Evolutionary conservation across 2,888 invertebrate genomes (phyloP), one percentile per base, ranked within the genome.

Genomic region (Ennomos fuscantarius): DNA sequence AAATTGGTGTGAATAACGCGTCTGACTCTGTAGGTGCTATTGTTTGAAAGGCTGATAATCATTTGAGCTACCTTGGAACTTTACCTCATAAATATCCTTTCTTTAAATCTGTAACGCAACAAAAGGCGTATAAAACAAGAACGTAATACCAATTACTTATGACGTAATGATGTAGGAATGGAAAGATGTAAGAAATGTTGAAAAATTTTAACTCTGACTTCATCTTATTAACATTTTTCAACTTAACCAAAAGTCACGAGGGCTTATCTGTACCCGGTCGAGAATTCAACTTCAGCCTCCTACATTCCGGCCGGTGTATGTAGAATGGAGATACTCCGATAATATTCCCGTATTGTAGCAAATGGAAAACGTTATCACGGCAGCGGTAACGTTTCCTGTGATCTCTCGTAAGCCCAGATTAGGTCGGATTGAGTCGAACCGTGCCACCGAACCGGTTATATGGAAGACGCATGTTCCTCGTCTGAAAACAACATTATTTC

Each of bases 371-470:
- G 78, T 79, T 82, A 82, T 82, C 80, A 78, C 76, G 75, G 77
- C 76, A 73, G 70, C 74, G 78, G 82, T 82, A 81, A 80, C 82
- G 82, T 81, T 83, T 83, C 76, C 74, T 78, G 76, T 80, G 86
- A 87, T 84, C 84, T 84, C 78, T 69, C 72, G 76, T 87, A 88
- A 87, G 84, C 87, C 74, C 75, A 84, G 88, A 86, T 88, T 87
- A 86, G 84, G 84, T 74, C 78, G 84, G 87, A 81, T 86, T 79
- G 75, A 72, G 77, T 66, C 69, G 73, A 73, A 71, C 73, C 77
- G 74, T 73, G 73, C 74, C 71, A 73, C 67, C 73, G 68, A 75
- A 76, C 71, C 66, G 68, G 68, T 74, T 74, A 72, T 78, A 77
- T 78, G 74, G 74, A 69, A 76, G 72, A 74, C 70, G 73, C 69